Base-by-base conservation (phyloP, 2,797 vertebrate species). In the Linurgus olivaceus region DNA sequence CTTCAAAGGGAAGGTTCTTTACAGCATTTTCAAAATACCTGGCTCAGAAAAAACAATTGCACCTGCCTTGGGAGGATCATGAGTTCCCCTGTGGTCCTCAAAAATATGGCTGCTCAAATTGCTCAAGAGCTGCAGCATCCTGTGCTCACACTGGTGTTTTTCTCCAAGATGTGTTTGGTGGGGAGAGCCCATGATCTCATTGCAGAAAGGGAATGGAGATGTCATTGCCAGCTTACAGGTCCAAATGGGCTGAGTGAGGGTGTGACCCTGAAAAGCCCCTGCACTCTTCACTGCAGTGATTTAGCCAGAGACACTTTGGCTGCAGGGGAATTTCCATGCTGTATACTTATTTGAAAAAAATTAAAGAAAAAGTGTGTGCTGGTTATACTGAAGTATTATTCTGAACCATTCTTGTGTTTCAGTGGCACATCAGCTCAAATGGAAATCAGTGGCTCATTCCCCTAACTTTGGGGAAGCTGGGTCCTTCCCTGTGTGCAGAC, bases 391-490 rank as follows among this genome's bases (percentile, higher is more conserved):
- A 18, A 48, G 6, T 17, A 1, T 37, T 54, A 5, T 42, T 72
- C 54, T 54, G 65, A 79, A 50, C 24, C 42, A 44, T 31, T 25
- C 3, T 2, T 23, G 19, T 68, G 10, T 48, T 59, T 63, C 28
- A 47, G 70, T 21, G 57, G 16, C 44, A 19, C 20, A 4, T 45
- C 47, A 54, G 11, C 20, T 87, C 7, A 0, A 9, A 1, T 17
- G 58, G 68, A 50, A 50, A 24, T 58, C 6, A 28, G 1, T 33
- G 29, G 19, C 47, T 76, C 11, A 13, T 59, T 62, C n/a, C 40
- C 9, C n/a, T n/a, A 11, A 26, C 11, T 20, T 0, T 2, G 7
- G 23, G 21, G 20, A 17, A 19, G 24, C 13, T 65, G 37, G 33
- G 40, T 51, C 11, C 25, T 58, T n/a, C 33, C 31, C 8, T 44